phyloP scores from a whole-genome alignment of 2,888 invertebrate species.

The Carpatolechia fugitivella region DNA sequence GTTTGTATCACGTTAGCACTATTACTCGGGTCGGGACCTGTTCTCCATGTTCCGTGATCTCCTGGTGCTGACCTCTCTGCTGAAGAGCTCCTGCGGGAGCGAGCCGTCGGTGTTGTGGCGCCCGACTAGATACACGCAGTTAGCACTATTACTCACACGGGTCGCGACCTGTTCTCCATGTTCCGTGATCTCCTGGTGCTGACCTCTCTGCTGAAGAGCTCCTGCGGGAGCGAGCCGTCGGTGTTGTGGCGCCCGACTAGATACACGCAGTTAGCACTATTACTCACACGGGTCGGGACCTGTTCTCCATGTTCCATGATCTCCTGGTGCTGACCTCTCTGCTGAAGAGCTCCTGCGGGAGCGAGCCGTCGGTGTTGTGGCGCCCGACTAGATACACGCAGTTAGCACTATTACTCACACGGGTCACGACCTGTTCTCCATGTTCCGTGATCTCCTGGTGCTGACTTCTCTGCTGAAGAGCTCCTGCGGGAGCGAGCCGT shows the following conservation, averaged over 20 bases:
- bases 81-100: conserved; percentile 85
- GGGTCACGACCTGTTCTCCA: conserved; percentile 39
- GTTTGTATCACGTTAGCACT: too few species aligned
- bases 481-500: conserved; percentile 85
- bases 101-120: conserved; percentile 89
- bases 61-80: conserved; percentile 82
- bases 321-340: conserved; percentile 82
- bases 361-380: conserved; percentile 87
- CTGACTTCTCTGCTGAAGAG: conserved; percentile 87
- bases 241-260: conserved; percentile 86
- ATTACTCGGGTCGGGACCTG: conserved; percentile 42
- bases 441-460: conserved; percentile 43
- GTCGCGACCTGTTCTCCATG: conserved; percentile 36
- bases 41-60: conserved; percentile 40
- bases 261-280: not conserved
- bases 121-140: conserved; percentile 45
- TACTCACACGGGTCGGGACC: conserved; percentile 43
- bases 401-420: conserved; percentile 30
- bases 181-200: conserved; percentile 56
- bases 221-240: conserved; percentile 85
- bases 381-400: conserved; percentile 68
- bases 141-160: conserved; percentile 32
- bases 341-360: conserved; percentile 86
- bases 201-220: conserved; percentile 87
- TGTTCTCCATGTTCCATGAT: conserved; percentile 37